phyloP scores from a whole-genome alignment of 2,113 vertebrate species.

The Paraplagusia blochii region DNA sequence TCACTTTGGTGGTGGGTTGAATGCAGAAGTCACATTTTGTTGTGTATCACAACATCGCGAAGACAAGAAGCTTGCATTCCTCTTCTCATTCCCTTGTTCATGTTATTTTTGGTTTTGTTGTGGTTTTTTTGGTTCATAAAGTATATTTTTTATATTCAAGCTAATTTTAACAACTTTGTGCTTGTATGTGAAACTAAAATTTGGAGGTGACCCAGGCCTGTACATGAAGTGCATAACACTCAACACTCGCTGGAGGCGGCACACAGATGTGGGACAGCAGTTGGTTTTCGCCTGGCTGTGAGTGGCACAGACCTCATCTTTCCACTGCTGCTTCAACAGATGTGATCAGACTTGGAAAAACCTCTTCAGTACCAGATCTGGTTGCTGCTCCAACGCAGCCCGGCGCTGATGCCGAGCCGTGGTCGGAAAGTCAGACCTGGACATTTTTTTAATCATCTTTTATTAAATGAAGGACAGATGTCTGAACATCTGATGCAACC shows the following conservation, averaged over 20 bases:
- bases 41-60: no score
- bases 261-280: conserved; percentile 13
- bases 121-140: no score
- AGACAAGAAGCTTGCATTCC: no score
- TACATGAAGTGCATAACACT: neutral
- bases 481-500: conserved; percentile 1
- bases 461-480: neutral
- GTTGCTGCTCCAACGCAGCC: conserved; percentile 13
- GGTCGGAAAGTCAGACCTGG: conserved; percentile 14
- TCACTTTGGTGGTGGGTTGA: no score
- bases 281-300: neutral
- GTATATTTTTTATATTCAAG: neutral
- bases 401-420: conserved; percentile 20
- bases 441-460: conserved; percentile 3
- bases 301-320: conserved; percentile 30
- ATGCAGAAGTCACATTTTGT: no score
- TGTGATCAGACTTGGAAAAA: conserved; percentile 37
- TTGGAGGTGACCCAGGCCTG: neutral
- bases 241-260: conserved; percentile 11
- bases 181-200: neutral
- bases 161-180: neutral
- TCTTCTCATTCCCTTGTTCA: no score
- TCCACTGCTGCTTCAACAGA: conserved; percentile 37
- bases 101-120: no score
- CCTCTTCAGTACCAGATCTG: conserved; percentile 13